phyloP scores from a whole-genome alignment of 2,888 invertebrate species.

The Ferrisia virgata region DNA sequence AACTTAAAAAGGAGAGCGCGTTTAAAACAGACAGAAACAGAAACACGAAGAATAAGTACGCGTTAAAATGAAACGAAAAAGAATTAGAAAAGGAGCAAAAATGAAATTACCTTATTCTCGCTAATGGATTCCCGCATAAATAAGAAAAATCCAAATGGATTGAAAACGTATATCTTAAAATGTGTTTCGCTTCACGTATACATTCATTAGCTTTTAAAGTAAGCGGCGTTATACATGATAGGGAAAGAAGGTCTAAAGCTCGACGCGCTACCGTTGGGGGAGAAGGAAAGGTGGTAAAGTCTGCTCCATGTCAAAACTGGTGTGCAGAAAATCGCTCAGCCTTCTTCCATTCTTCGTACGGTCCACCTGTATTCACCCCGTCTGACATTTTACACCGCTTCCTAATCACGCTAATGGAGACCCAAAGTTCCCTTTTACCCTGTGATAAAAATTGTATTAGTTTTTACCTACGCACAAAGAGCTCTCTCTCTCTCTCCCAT shows the following conservation, averaged over 20 bases:
- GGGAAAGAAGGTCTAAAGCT: slow-evolving; percentile 27
- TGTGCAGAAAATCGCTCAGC: slow-evolving; percentile 42
- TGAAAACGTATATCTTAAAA: slow-evolving; percentile 44
- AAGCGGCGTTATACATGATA: slow-evolving; percentile 26
- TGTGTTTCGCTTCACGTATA: slow-evolving; percentile 43
- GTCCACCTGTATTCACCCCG: slow-evolving; percentile 38
- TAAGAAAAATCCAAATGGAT: slow-evolving; percentile 45
- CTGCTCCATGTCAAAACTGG: slow-evolving; percentile 42
- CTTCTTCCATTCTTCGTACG: background rate
- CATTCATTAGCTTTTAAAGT: slow-evolving; percentile 44
- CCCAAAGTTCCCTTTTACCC: slow-evolving; percentile 35
- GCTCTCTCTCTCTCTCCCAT: too few relatives aligned
- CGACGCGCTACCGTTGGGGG: background rate
- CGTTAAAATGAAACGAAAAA: slow-evolving; percentile 30
- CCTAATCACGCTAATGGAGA: slow-evolving; percentile 44
- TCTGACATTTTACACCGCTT: slow-evolving; percentile 38
- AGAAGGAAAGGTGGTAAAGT: slow-evolving; percentile 27
- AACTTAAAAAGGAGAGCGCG: slow-evolving; percentile 4
- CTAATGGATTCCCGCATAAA: slow-evolving; percentile 44
- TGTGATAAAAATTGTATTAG: slow-evolving; percentile 40
- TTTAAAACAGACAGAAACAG: slow-evolving; percentile 19
- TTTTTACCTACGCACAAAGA: background rate
- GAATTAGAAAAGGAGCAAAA: slow-evolving; percentile 38
- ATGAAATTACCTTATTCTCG: slow-evolving; percentile 45
- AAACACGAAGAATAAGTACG: background rate